Percentiles rank a stretch among this genome's conserved stretches.
These are phyloP conservation scores for Xylocampa areola DNA, from an alignment of 2,888 invertebrate genomes.

Conservation along the genomic window DNA sequence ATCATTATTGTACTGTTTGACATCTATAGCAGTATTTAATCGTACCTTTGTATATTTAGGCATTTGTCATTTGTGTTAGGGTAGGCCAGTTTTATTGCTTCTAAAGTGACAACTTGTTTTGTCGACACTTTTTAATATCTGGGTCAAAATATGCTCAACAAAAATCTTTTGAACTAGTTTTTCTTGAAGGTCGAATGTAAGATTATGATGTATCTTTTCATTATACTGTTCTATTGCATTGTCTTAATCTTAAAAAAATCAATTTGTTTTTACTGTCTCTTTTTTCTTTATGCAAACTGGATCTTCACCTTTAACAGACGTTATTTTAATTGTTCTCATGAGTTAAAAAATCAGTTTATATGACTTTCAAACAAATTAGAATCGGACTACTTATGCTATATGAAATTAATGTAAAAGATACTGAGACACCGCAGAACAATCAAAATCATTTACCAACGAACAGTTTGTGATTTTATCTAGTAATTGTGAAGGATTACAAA, in stretches of 20 bases:
- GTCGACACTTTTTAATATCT: conserved; percentile 21
- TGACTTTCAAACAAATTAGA: no score
- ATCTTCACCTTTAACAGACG: no score
- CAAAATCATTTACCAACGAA: conserved; percentile 10
- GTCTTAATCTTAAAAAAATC: no score
- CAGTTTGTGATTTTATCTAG: conserved; percentile 29
- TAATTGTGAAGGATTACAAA: conserved; percentile 38
- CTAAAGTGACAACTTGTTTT: background rate
- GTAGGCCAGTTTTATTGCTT: conserved; percentile 10
- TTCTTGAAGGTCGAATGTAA: conserved; percentile 34
- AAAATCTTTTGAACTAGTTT: conserved; percentile 42
- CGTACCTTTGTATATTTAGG: background rate
- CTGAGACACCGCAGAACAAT: conserved; percentile 24
- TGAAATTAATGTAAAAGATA: conserved; percentile 22
- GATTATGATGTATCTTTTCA: background rate
- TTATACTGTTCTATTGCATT: background rate
- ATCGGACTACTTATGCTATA: no score
- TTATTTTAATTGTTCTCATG: no score
- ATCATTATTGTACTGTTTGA: no score
- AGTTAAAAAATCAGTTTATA: no score
- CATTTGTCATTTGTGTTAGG: background rate
- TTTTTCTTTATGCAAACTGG: no score
- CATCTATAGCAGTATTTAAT: background rate
- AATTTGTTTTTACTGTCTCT: background rate
- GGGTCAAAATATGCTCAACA: conserved; percentile 31